phyloP scores from a whole-genome alignment of 2,797 vertebrate genomes.

The Peromyscus eremicus region DNA sequence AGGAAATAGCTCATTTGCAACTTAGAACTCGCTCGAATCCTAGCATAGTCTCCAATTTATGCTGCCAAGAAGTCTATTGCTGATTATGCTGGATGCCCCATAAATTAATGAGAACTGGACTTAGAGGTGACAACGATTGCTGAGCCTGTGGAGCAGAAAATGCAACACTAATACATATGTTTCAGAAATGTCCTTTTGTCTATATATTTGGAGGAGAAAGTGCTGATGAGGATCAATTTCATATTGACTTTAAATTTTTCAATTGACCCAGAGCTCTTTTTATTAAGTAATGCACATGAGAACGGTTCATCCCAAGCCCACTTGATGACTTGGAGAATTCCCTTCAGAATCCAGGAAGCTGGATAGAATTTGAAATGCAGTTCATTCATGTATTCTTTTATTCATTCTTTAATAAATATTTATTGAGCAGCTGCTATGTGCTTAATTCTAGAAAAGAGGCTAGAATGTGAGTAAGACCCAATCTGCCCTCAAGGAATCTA shows the following conservation, averaged over 20 bases:
- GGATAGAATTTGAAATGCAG: slow-evolving; percentile 60
- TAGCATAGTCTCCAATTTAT: slow-evolving; percentile 45
- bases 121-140: slow-evolving; percentile 66
- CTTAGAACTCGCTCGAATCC: slow-evolving; percentile 56
- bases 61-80: slow-evolving; percentile 68
- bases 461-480: slow-evolving; percentile 54
- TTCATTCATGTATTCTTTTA: slow-evolving; percentile 63
- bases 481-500: slow-evolving; percentile 67
- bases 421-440: slow-evolving; percentile 60
- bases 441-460: slow-evolving; percentile 51
- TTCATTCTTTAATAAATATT: slow-evolving; percentile 73
- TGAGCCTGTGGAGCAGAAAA: slow-evolving; percentile 80
- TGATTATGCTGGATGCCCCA: slow-evolving; percentile 62
- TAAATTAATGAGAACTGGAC: slow-evolving; percentile 77
- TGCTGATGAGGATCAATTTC: slow-evolving; percentile 82
- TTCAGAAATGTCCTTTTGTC: slow-evolving; percentile 78
- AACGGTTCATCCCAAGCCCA: slow-evolving; percentile 66
- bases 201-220: slow-evolving; percentile 77
- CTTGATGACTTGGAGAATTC: slow-evolving; percentile 69
- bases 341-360: slow-evolving; percentile 48
- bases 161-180: slow-evolving; percentile 76
- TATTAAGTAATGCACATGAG: slow-evolving; percentile 78
- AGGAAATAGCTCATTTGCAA: slow-evolving; percentile 59
- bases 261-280: slow-evolving; percentile 78
- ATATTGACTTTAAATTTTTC: slow-evolving; percentile 84